These are phyloP conservation scores for Schlechtendalia chinensis DNA, from an alignment of 1,140 invertebrate species.

Conservation along the genomic window DNA sequence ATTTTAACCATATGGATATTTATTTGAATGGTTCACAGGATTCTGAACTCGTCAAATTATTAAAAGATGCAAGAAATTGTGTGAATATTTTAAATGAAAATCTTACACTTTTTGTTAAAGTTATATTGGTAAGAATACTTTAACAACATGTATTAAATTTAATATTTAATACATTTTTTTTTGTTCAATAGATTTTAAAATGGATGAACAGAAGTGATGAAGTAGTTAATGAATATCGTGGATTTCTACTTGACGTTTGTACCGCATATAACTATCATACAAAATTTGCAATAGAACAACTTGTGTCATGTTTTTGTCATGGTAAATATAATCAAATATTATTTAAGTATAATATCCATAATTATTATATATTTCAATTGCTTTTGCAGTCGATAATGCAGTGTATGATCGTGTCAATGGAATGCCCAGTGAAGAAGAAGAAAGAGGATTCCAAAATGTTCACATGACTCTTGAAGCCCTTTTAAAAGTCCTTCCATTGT, in stretches of 20 bases:
- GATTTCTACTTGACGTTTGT: slow-evolving; percentile 61
- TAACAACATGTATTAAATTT: slow-evolving; percentile 58
- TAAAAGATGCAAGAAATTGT: slow-evolving; percentile 61
- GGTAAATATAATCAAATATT: slow-evolving; percentile 55
- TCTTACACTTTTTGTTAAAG: slow-evolving; percentile 64
- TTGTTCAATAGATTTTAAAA: slow-evolving; percentile 58
- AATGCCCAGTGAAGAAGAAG: slow-evolving; percentile 56
- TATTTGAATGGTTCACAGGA: slow-evolving; percentile 57
- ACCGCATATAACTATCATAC: slow-evolving; percentile 65
- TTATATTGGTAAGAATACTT: slow-evolving; percentile 57
- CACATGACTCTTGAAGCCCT: slow-evolving; percentile 62
- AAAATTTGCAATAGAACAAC: slow-evolving; percentile 61
- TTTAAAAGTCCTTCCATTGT: slow-evolving; percentile 65
- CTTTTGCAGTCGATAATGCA: slow-evolving; percentile 10
- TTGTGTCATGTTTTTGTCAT: slow-evolving; percentile 62
- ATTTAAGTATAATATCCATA: no score
- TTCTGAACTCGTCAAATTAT: slow-evolving; percentile 60
- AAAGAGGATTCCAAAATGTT: slow-evolving; percentile 59
- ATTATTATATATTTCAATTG: neutral
- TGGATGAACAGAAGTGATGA: slow-evolving; percentile 60
- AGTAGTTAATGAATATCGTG: slow-evolving; percentile 61
- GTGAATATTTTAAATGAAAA: slow-evolving; percentile 61
- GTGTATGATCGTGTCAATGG: slow-evolving; percentile 20
- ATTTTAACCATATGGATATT: neutral
- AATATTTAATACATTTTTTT: slow-evolving; percentile 59